A percentile compares a stretch with the other conserved stretches of the same genome.
Conservation (phyloP, 2,113 vertebrate species). For the cattle (Bos taurus) region DNA sequence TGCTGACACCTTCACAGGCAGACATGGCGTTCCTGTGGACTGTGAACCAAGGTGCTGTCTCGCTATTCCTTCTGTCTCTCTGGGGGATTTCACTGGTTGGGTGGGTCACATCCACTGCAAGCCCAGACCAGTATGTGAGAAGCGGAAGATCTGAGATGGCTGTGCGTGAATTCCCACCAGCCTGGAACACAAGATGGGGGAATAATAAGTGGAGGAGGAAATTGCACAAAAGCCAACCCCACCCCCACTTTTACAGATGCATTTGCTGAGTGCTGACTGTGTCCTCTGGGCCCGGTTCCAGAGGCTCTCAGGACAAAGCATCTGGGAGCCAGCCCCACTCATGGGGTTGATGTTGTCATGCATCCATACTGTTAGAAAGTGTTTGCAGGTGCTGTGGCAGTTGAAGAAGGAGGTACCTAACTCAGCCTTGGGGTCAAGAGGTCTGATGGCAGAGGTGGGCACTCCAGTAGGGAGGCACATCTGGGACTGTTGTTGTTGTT, state of each 20-base stretch:
- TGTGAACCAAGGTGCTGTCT: background rate
- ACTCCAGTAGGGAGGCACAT: background rate
- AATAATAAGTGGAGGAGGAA: background rate
- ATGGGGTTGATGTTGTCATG: accelerated
- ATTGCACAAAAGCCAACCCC: background rate
- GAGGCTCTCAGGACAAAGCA: background rate
- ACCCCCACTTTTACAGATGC: background rate
- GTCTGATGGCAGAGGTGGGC: background rate
- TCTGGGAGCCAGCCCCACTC: background rate
- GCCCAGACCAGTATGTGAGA: background rate
- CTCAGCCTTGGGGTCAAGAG: background rate
- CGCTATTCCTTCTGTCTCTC: background rate
- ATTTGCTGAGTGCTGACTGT: background rate
- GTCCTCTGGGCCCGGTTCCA: background rate
- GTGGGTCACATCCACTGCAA: background rate
- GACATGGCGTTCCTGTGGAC: background rate
- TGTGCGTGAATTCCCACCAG: background rate
- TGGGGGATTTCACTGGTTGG: background rate
- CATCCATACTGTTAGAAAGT: background rate
- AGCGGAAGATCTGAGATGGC: background rate
- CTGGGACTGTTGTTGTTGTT: background rate
- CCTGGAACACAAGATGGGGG: background rate
- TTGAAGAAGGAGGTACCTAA: background rate
- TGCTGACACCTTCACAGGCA: background rate
- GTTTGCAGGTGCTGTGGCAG: background rate